phyloP scores from a whole-genome alignment of 2,113 vertebrate genomes.

The Anser cygnoides region DNA sequence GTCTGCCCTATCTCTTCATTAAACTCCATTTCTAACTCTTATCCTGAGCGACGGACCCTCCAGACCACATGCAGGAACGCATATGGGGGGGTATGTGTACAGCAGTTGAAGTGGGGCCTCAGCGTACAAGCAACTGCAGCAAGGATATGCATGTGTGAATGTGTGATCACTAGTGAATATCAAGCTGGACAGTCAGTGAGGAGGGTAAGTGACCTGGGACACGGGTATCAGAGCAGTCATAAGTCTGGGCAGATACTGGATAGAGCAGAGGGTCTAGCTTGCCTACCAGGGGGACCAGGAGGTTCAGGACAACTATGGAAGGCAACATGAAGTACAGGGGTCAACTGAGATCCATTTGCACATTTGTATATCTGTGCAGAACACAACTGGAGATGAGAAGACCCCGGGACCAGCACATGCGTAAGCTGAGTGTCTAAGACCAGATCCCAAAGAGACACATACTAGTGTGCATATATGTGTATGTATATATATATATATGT shows the following conservation, averaged over 20 bases:
- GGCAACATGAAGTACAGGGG: background rate
- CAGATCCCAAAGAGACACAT: background rate
- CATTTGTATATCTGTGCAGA: background rate
- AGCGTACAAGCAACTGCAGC: background rate
- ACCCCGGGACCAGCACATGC: no score
- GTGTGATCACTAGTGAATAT: background rate
- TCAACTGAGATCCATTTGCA: background rate
- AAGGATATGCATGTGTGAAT: background rate
- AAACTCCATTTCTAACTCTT: background rate
- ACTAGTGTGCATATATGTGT: background rate
- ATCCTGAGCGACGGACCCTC: background rate
- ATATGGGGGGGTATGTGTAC: background rate
- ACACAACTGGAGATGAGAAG: background rate
- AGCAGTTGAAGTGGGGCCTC: background rate
- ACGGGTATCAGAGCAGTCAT: background rate
- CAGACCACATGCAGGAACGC: fast-evolving
- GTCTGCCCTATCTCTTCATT: background rate
- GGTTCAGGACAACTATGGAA: background rate
- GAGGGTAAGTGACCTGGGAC: background rate
- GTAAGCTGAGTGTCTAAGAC: background rate
- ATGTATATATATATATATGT: background rate
- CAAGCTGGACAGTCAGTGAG: background rate
- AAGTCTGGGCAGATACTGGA: background rate
- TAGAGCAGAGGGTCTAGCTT: background rate
- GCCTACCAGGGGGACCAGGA: background rate